Conservation (phyloP, 1,140 invertebrate species). For the Drosophila gunungcola region DNA sequence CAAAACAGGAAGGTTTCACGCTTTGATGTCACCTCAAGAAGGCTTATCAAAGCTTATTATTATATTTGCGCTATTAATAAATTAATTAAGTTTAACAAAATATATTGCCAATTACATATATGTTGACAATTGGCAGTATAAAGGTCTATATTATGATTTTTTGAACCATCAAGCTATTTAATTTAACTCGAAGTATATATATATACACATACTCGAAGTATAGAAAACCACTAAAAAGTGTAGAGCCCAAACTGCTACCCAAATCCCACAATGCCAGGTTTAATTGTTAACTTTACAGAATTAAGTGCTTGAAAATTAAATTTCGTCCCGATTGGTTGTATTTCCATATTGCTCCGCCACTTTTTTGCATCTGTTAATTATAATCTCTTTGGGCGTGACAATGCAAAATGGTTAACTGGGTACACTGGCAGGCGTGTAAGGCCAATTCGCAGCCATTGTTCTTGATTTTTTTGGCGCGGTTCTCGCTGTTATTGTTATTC, state of each 20-base stretch:
- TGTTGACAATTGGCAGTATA: no score
- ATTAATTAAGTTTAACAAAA: no score
- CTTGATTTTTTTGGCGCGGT: slow-evolving; percentile 15
- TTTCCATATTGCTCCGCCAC: slow-evolving; percentile 9
- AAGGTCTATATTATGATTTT: no score
- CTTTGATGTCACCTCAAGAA: slow-evolving; percentile 7
- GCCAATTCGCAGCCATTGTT: slow-evolving; percentile 29
- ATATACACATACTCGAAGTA: no score
- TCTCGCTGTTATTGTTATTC: slow-evolving; percentile 42
- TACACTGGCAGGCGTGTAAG: slow-evolving; percentile 33
- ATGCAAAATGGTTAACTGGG: slow-evolving; percentile 12
- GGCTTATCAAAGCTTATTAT: background rate
- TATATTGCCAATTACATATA: no score
- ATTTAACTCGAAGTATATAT: no score
- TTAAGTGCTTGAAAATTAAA: slow-evolving; percentile 6
- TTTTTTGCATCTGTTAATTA: slow-evolving; percentile 44
- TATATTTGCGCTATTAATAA: no score
- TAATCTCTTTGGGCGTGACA: slow-evolving; percentile 5
- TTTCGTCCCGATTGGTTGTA: slow-evolving; percentile 16
- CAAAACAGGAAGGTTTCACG: background rate
- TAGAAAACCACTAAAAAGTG: no score
- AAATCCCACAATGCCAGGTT: slow-evolving; percentile 3
- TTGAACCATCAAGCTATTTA: no score
- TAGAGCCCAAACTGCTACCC: no score
- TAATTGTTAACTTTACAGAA: slow-evolving; percentile 1